Evolutionary conservation across 2,113 vertebrate genomes (phyloP).

Genomic region (Myotis lucifugus): DNA sequence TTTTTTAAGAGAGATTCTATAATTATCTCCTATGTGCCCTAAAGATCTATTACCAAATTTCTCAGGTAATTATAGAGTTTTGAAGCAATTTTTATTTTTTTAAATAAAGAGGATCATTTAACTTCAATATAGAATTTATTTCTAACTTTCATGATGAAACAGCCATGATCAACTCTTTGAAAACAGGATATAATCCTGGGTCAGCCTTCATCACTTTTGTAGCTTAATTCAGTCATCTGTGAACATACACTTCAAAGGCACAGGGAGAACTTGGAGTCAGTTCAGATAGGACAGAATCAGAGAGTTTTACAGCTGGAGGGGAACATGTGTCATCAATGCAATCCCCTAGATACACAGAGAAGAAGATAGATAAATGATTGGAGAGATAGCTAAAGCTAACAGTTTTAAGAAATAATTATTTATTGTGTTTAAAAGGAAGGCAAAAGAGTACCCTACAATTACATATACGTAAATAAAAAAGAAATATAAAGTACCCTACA

Average conservation of each 20-base stretch:
- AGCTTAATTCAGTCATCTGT: slow-evolving; percentile 38
- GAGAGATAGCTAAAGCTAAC: not conserved
- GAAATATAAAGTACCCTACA: not conserved
- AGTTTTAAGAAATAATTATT: not conserved
- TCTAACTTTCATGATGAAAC: slow-evolving; percentile 11
- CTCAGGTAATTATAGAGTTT: slow-evolving; percentile 40
- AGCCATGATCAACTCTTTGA: not conserved
- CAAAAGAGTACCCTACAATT: not conserved
- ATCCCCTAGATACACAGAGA: not conserved
- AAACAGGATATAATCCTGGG: not conserved
- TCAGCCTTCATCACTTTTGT: not conserved
- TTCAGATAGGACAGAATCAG: not conserved
- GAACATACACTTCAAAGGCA: not conserved
- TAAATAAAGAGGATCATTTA: slow-evolving; percentile 61
- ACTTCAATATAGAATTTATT: slow-evolving; percentile 43
- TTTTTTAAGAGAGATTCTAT: not conserved
- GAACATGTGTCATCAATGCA: not conserved
- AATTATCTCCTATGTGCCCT: not conserved
- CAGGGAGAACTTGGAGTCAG: not conserved
- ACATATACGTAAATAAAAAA: not conserved
- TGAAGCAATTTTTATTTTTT: slow-evolving; percentile 44
- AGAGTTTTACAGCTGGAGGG: not conserved
- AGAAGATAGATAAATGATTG: not conserved
- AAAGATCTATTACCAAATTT: not conserved
- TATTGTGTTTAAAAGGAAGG: not conserved